These are phyloP conservation scores for Phrynocephalus versicolor DNA, from an alignment of 2,113 vertebrate species.

Conservation along the genomic window DNA sequence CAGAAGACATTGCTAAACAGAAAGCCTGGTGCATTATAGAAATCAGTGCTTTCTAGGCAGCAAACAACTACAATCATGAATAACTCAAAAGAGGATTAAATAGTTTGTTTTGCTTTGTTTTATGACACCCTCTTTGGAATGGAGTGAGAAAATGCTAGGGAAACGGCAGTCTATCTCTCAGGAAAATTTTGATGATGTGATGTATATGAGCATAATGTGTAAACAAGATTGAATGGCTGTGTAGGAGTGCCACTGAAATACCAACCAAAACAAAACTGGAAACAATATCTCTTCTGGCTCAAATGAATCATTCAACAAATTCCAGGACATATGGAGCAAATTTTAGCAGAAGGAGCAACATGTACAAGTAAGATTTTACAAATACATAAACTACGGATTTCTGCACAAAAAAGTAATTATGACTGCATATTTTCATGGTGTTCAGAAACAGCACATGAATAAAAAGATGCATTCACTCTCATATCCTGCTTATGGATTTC, in stretches of 20 bases:
- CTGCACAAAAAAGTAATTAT: neutral
- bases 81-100: conserved; percentile 20
- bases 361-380: neutral
- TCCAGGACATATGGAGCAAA: neutral
- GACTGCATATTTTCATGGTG: too few relatives aligned
- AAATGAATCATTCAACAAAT: neutral
- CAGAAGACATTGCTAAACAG: neutral
- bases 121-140: conserved; percentile 18
- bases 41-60: neutral
- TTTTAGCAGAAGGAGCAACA: neutral
- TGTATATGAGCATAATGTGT: neutral
- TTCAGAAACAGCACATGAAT: too few relatives aligned
- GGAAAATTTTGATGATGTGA: neutral
- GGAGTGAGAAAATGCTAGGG: neutral
- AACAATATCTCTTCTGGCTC: neutral
- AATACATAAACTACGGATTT: neutral
- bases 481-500: too few relatives aligned
- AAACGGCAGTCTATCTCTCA: neutral
- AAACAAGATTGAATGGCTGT: neutral
- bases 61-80: conserved; percentile 22
- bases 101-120: conserved; percentile 21
- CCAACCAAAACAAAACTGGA: neutral
- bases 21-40: neutral
- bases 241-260: neutral
- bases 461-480: too few relatives aligned